Evolutionary conservation across 2,797 vertebrate species (phyloP).

Genomic region (Tolypeutes matacus): DNA sequence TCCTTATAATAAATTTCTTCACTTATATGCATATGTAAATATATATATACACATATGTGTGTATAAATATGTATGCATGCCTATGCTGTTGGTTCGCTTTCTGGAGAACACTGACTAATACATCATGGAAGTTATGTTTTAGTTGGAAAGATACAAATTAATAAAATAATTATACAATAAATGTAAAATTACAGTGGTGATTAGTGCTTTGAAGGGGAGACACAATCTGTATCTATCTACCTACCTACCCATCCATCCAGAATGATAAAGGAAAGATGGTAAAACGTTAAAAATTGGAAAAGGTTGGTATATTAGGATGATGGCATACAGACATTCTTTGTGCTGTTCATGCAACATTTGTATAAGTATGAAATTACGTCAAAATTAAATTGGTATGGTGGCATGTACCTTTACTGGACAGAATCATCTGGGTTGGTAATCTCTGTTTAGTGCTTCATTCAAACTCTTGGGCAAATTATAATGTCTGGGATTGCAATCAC

Average conservation of each 20-base stretch:
- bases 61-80: too few relatives aligned
- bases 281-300: not conserved
- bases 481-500: not conserved
- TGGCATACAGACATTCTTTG: not conserved
- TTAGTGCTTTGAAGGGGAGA: not conserved
- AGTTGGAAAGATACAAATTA: conserved; percentile 13
- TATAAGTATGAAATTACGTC: not conserved
- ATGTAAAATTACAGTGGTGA: not conserved
- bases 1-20: too few relatives aligned
- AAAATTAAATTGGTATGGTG: not conserved
- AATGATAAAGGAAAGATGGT: not conserved
- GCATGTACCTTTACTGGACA: not conserved
- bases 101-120: too few relatives aligned
- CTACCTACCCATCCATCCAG: not conserved
- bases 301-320: not conserved
- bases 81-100: too few relatives aligned
- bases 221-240: not conserved
- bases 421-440: not conserved
- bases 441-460: not conserved
- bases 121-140: not conserved
- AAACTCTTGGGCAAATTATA: not conserved
- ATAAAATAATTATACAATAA: conserved; percentile 30
- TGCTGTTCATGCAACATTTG: conserved; percentile 22
- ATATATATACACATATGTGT: too few relatives aligned
- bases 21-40: too few relatives aligned